Percentiles rank a stretch among this genome's conserved stretches.
Evolutionary conservation across 2,797 vertebrate genomes (phyloP).

Genomic region (Mus spretus): DNA sequence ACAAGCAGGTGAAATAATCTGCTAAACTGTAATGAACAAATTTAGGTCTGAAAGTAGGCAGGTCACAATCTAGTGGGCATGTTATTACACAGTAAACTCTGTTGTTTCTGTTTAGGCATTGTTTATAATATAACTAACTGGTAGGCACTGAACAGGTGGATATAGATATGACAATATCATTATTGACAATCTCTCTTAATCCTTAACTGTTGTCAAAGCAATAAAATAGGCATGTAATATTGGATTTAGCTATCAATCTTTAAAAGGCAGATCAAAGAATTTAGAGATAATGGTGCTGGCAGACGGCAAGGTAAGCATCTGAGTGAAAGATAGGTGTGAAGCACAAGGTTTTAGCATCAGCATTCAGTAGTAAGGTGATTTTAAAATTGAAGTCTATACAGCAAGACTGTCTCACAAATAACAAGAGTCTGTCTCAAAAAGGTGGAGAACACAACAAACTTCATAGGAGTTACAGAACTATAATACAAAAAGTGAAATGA

Average conservation of each 20-base stretch:
- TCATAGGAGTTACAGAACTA: neutral
- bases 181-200: conserved; percentile 1
- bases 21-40: neutral
- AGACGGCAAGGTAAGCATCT: neutral
- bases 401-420: neutral
- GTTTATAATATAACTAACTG: neutral
- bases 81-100: conserved; percentile 15
- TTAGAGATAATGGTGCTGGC: neutral
- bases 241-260: neutral
- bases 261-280: neutral
- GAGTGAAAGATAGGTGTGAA: neutral
- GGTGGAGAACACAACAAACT: neutral
- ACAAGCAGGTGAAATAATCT: conserved; percentile 9
- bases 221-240: conserved; percentile 7
- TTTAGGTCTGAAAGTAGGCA: neutral
- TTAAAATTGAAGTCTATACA: neutral
- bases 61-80: neutral
- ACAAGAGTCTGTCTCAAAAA: neutral
- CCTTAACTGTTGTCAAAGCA: neutral
- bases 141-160: conserved; percentile 8
- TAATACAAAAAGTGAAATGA: conserved; percentile 19
- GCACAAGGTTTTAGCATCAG: neutral
- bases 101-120: neutral
- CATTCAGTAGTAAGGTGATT: neutral
- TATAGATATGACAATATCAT: conserved; percentile 22